Percentiles rank a stretch among this genome's conserved stretches.
Conservation (phyloP, 2,888 invertebrate genomes). For the Steromphala cineraria region DNA sequence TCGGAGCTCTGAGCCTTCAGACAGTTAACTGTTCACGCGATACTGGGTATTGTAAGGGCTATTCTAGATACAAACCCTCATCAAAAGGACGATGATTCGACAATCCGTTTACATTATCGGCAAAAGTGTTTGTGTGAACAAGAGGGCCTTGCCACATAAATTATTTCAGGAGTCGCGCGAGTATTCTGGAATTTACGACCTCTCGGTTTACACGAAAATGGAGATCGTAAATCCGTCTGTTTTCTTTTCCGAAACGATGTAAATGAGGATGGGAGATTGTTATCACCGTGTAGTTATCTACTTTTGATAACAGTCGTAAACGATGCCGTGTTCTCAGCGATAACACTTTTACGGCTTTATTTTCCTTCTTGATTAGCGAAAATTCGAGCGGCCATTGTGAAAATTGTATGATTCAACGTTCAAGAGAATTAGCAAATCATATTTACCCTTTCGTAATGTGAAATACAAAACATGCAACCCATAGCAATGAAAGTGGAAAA, state of each 20-base stretch:
- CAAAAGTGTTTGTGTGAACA: constrained; percentile 15
- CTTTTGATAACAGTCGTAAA: not conserved
- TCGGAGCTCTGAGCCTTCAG: too few relatives aligned
- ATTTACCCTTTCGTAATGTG: too few relatives aligned
- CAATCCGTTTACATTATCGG: not conserved
- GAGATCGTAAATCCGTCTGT: constrained; percentile 6
- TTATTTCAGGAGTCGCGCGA: not conserved
- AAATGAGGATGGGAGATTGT: not conserved
- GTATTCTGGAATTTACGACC: constrained; percentile 1
- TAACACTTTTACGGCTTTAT: constrained; percentile 6
- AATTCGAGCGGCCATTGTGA: not conserved
- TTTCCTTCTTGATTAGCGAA: constrained; percentile 3
- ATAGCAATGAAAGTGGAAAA: too few relatives aligned
- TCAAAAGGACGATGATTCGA: not conserved
- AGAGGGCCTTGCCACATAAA: not conserved
- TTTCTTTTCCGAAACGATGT: constrained; percentile 17
- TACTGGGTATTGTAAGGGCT: not conserved
- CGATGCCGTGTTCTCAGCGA: not conserved
- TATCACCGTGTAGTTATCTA: not conserved
- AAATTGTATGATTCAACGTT: too few relatives aligned
- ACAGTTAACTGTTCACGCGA: not conserved
- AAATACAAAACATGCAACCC: too few relatives aligned
- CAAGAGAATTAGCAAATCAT: too few relatives aligned
- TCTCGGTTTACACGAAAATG: constrained; percentile 14
- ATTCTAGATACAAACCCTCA: not conserved